Evolutionary conservation across 2,888 invertebrate species (phyloP), one percentile per base, ranked within the genome.

Genomic region (Philereme transversata): DNA sequence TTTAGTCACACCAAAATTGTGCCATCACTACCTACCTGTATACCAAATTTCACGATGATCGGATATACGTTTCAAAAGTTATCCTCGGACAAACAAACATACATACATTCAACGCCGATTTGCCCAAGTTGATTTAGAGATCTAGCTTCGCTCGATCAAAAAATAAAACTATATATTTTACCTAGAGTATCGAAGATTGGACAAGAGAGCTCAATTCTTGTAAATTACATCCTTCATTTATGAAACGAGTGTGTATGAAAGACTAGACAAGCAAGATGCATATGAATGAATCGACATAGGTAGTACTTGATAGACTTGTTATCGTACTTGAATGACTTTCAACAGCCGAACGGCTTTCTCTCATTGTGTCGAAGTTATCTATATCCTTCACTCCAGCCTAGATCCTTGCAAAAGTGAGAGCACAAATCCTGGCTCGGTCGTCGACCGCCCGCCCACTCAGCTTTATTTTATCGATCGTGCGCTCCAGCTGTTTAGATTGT

Each of bases 371-470:
- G 46, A 47, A 47, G 22, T 33, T 22, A 35, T 36, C 41, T 45
- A 45, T 45, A 53, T 53, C 53, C 49, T 46, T 46, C 4, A 52
- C 46, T 46, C 47, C 46, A 8, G 7, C 5, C 7, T 48, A 61
- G 56, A 54, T 54, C 60, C 65, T 61, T 63, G 52, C 60, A 65
- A 62, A 69, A 68, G 70, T 65, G 63, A 65, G 68, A 67, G 70
- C 65, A 65, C 59, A 62, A 65, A 59, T 65, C 73, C 74, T 72
- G 71, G 73, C 76, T 69, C 74, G 76, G 76, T 68, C 79, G 67
- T 73, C 75, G 78, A 79, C 80, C 80, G 76, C 77, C 22, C 78
- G 73, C 78, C 82, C 73, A 81, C 80, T 51, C 11, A 50, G 55
- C 53, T 60, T 49, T 62, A 61, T 55, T 64, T 64, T 78, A 82